Base-by-base conservation (phyloP, 1,140 invertebrate species). In the Sipha flava region DNA sequence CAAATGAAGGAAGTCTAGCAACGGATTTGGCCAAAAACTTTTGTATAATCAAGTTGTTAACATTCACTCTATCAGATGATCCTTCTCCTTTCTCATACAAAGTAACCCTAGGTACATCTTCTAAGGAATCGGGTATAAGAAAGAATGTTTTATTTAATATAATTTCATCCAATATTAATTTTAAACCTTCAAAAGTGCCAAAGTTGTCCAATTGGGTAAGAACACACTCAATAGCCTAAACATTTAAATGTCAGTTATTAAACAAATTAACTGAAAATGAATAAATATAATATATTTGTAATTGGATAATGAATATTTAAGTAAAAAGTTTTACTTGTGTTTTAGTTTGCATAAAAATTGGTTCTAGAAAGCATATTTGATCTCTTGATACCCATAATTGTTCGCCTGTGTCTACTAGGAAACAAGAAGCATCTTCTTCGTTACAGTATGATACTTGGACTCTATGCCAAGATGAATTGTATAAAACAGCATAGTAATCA, bases 171-270 rank as follows among this genome's bases (percentile, higher is more conserved):
- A 77, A 40, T 59, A 77, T n/a, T 40, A 43, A 52, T 57, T 77
- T 77, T 59, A 77, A 59, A 26, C 73, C 52, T 40, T 57, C 7
- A 77, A 77, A 77, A 37, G 34, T 6, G 3, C 34, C 34, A 57
- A 77, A 59, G 29, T 77, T 77, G 12, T 57, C 52, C 7, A 77
- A 14, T 18, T 43, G 52, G 0, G 34, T 59, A 29, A 77, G 18
- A 37, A n/a, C 26, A 77, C 73, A 77, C 40, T 77, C n/a, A 77
- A 77, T 57, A 12, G 49, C 73, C 73, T 77, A 47, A 47, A 70
- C 14, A 45, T 29, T 1, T 3, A 40, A 10, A 40, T 49, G 16
- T n/a, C 10, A 6, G 4, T 40, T 6, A 10, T 40, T 40, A 40
- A 40, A 40, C n/a, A n/a, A n/a, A n/a, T n/a, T n/a, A n/a, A n/a